Base-by-base conservation (phyloP, 2,113 vertebrate species). In the Oreocharis arfaki region DNA sequence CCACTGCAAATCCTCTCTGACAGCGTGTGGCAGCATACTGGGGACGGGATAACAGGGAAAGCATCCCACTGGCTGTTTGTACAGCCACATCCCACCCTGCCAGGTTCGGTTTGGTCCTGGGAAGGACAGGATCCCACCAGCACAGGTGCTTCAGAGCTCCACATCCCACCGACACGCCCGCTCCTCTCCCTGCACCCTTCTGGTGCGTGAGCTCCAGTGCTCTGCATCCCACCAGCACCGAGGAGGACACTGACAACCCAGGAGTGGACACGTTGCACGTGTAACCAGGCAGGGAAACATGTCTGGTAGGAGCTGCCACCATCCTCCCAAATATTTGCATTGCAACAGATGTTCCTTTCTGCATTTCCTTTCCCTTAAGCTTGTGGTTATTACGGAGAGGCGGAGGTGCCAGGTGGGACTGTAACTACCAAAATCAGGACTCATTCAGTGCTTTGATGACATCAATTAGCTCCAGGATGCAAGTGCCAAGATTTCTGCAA, bases 361-460 rank as follows among this genome's bases (percentile, higher is more conserved):
- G 27, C 53, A 26, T 68, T 88, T 85, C 47, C 69, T 53, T 87
- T 46, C 55, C 93, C 85, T 27, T 55, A 52, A 94, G 84, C 53
- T 94, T 61, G 91, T 70, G 95, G 95, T 78, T 89, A 69, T 89
- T 91, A 12, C 37, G 2, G 87, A 77, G 89, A 75, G 68, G 74
- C 60, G 10, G 92, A 87, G 96, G 69, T 37, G 77, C 97, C 98
- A 98, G 98, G 98, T 98, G 98, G 94, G 94, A 89, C 95, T 95
- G 91, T 96, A 97, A 97, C 95, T 96, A 95, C 96, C 87, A 81
- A 82, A 97, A 97, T 97, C 96, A 96, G 97, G 95, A 61, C 83
- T 96, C 95, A 42, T 94, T 97, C 95, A 63, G 57, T 11, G 79
- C 96, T 97, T 97, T 97, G 95, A 97, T 97, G 95, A 82, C 80